phyloP scores from a whole-genome alignment of 2,113 vertebrate genomes.

The Cyphotilapia sp. region DNA sequence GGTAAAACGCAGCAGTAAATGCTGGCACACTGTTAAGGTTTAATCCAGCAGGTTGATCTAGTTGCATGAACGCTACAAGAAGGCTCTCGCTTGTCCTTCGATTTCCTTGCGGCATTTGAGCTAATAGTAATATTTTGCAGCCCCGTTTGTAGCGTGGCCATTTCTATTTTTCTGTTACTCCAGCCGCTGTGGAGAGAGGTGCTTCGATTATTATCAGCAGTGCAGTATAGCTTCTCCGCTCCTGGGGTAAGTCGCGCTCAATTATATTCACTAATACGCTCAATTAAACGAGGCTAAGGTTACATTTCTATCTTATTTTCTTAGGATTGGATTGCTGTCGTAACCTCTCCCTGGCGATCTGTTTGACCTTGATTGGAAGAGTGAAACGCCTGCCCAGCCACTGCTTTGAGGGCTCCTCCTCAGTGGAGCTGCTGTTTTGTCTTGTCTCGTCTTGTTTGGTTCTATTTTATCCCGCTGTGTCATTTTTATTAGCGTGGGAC shows the following conservation, averaged over 20 bases:
- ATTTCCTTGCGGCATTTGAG: not conserved
- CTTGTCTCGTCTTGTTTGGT: not conserved
- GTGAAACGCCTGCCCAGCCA: not conserved
- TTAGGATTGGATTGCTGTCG: not conserved
- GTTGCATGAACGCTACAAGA: not conserved
- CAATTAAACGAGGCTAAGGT: not conserved
- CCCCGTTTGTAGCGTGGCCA: accelerated
- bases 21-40: not conserved
- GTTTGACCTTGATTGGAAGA: not conserved
- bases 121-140: not conserved
- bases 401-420: not conserved
- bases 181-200: not conserved
- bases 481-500: not conserved
- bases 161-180: not conserved
- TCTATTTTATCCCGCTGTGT: not conserved
- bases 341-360: not conserved
- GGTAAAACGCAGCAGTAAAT: not conserved
- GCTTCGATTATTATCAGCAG: not conserved
- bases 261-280: not conserved
- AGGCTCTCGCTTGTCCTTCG: not conserved
- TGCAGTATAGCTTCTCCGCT: not conserved
- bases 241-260: not conserved
- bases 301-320: not conserved
- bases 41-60: not conserved
- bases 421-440: not conserved